Evolutionary conservation across 1,140 invertebrate species (phyloP).

Genomic region (Akabosia matsudoensis): DNA sequence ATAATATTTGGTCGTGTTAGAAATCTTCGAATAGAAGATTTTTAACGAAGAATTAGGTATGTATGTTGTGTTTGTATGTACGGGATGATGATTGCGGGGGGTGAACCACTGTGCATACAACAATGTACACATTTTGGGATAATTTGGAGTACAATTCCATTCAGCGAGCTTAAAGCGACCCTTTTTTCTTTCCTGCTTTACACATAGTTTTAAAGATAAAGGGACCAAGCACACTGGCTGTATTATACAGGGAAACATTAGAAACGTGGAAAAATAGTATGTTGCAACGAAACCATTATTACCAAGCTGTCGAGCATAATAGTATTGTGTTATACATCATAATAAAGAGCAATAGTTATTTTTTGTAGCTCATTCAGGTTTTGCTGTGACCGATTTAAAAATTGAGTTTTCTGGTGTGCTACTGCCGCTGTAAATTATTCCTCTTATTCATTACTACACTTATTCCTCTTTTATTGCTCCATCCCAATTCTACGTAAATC

Average conservation of each 20-base stretch:
- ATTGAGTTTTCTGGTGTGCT: no score
- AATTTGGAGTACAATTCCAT: slow-evolving; percentile 7
- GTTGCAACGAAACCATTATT: not conserved
- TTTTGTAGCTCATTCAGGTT: not conserved
- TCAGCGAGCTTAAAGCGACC: not conserved
- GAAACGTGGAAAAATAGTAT: not conserved
- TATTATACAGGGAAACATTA: no score
- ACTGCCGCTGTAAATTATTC: no score
- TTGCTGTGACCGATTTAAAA: not conserved
- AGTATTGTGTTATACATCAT: not conserved
- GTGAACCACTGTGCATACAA: slow-evolving; percentile 13
- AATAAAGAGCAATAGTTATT: not conserved
- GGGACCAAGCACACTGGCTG: no score
- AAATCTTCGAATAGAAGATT: no score
- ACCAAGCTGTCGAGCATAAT: not conserved
- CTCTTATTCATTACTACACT: no score
- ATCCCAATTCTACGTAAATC: no score
- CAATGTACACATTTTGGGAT: slow-evolving; percentile 5
- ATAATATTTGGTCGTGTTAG: no score
- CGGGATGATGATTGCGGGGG: slow-evolving; percentile 22
- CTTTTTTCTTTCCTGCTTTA: not conserved
- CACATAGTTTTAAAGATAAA: no score
- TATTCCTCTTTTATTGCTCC: no score
- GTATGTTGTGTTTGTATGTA: not conserved
- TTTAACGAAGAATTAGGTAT: not conserved